phyloP scores from a whole-genome alignment of 2,888 invertebrate genomes.

The Pseudoips prasinana region DNA sequence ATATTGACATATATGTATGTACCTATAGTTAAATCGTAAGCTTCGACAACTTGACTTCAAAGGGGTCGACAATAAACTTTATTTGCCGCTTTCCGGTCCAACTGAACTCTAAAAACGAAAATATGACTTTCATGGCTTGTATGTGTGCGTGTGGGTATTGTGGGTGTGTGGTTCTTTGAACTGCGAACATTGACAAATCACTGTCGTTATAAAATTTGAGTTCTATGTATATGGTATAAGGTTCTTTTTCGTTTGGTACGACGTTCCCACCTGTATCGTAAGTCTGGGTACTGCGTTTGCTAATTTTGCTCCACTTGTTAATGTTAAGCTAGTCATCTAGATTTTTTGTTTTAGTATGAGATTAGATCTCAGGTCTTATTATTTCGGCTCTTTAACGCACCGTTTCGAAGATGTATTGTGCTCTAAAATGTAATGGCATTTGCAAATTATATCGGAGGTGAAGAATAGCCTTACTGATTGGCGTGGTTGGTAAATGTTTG shows the following conservation, averaged over 20 bases:
- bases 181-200: constrained; percentile 36
- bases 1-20: too few species aligned
- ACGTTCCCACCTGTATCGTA: constrained; percentile 13
- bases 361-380: constrained; percentile 30
- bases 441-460: not conserved
- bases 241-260: constrained; percentile 10
- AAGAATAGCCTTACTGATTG: too few species aligned
- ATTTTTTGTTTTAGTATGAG: constrained; percentile 26
- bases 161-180: constrained; percentile 66
- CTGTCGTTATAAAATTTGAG: not conserved
- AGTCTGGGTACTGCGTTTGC: constrained; percentile 8
- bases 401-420: constrained; percentile 21
- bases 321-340: constrained; percentile 27
- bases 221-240: constrained; percentile 7
- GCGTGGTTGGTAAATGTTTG: too few species aligned
- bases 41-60: too few species aligned
- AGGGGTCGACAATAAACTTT: too few species aligned
- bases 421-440: constrained; percentile 2
- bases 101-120: constrained; percentile 43
- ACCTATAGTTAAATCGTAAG: too few species aligned
- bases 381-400: constrained; percentile 20
- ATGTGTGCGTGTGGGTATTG: constrained; percentile 56
- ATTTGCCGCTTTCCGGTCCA: constrained; percentile 4
- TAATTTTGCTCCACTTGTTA: constrained; percentile 26
- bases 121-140: constrained; percentile 28